Evolutionary conservation across 2,113 vertebrate species (phyloP).

Genomic region (Rhombomys opimus): DNA sequence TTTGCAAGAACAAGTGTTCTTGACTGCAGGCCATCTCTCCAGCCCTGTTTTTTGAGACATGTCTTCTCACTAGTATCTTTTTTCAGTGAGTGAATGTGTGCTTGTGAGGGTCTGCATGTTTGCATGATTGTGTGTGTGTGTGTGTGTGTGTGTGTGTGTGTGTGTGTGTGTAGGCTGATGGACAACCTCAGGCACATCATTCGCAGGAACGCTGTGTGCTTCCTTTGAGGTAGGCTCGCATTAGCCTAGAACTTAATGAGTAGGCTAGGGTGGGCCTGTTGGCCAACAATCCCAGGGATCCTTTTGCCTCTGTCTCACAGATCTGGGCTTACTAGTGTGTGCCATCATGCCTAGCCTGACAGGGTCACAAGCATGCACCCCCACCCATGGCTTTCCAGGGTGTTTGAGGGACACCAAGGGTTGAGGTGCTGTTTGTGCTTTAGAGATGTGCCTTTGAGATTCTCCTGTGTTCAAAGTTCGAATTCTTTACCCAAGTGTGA

Average conservation of each 20-base stretch:
- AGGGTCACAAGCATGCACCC: background rate
- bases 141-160: background rate
- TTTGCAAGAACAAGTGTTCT: too few species aligned
- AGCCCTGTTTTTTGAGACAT: background rate
- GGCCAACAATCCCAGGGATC: background rate
- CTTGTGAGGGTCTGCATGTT: background rate
- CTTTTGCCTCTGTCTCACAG: background rate
- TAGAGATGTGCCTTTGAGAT: constrained; percentile 3
- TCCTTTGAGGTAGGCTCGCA: background rate
- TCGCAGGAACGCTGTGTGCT: background rate
- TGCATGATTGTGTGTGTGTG: background rate
- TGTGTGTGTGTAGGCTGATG: background rate
- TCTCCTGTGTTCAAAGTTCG: constrained; percentile 7
- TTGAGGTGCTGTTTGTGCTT: background rate
- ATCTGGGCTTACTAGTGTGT: background rate
- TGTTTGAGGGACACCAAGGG: background rate
- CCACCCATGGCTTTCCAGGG: background rate
- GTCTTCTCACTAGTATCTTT: too few species aligned
- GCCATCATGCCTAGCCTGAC: background rate
- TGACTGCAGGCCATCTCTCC: background rate
- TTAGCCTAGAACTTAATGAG: background rate
- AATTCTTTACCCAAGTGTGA: background rate
- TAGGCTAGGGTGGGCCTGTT: background rate
- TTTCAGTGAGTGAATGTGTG: too few species aligned
- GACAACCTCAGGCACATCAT: background rate